A percentile compares a stretch with the other conserved stretches of the same genome.
Conservation (phyloP, 2,113 vertebrate species). For the Pedetes capensis region DNA sequence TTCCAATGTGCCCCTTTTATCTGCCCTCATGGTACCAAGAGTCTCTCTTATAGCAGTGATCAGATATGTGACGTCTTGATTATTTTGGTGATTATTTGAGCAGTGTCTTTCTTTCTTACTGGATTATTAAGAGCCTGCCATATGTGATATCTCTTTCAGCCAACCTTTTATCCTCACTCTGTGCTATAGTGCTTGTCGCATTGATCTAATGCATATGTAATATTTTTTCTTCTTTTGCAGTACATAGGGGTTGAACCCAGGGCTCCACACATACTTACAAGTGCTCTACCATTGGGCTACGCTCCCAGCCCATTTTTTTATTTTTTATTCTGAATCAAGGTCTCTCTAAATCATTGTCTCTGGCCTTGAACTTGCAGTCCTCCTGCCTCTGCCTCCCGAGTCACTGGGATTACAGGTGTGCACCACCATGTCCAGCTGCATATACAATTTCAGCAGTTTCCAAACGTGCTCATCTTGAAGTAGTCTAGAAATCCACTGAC, state of each 20-base stretch:
- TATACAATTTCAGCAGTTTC: background rate
- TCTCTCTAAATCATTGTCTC: too few species aligned
- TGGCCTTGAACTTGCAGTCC: too few species aligned
- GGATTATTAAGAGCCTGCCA: background rate
- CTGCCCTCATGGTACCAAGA: background rate
- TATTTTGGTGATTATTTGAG: background rate
- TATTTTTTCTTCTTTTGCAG: too few species aligned
- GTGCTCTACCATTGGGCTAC: too few species aligned
- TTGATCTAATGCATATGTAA: background rate
- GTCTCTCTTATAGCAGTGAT: background rate
- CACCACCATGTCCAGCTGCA: background rate
- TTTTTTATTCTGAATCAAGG: too few species aligned
- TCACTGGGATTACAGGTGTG: background rate
- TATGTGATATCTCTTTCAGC: background rate
- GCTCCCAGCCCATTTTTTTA: too few species aligned
- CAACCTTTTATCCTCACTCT: background rate
- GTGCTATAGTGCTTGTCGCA: background rate
- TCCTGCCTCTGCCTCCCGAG: background rate
- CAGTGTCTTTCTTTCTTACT: background rate
- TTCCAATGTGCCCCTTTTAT: background rate
- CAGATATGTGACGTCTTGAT: background rate
- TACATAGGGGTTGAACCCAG: too few species aligned
- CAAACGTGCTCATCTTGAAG: background rate
- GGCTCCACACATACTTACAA: too few species aligned
- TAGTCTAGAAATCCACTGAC: background rate